These are phyloP conservation scores for Rissa tridactyla DNA, from an alignment of 2,113 vertebrate species.

Conservation along the genomic window DNA sequence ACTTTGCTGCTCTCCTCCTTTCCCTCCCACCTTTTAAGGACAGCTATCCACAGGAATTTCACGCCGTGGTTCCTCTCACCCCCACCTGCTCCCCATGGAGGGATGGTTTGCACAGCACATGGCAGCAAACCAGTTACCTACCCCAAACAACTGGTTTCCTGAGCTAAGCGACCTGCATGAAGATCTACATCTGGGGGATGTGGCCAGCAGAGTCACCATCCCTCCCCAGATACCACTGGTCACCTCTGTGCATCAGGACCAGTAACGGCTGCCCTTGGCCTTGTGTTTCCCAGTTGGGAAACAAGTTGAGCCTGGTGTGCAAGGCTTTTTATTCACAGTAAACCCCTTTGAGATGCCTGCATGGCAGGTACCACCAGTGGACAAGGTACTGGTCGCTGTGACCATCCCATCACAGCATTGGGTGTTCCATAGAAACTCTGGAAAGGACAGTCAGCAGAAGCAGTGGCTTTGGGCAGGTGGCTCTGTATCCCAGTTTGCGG, in stretches of 20 bases:
- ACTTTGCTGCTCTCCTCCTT: background rate
- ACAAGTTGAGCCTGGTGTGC: background rate
- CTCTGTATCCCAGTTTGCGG: background rate
- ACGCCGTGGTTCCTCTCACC: background rate
- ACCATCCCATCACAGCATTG: background rate
- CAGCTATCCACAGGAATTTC: background rate
- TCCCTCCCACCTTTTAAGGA: background rate
- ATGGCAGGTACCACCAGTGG: background rate
- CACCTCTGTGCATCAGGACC: background rate
- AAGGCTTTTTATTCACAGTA: background rate
- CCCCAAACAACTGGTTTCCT: background rate
- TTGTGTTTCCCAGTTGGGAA: background rate
- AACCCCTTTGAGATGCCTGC: background rate
- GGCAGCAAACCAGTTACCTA: background rate
- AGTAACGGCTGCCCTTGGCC: background rate
- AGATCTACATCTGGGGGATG: background rate
- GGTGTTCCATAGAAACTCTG: background rate
- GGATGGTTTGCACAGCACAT: background rate
- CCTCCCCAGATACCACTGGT: background rate
- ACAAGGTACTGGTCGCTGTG: background rate
- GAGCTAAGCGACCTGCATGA: background rate
- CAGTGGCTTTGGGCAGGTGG: background rate
- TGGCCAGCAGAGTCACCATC: background rate
- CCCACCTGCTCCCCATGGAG: background rate
- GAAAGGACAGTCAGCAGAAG: background rate